Evolutionary conservation across 1,140 invertebrate species (phyloP).

Genomic region (Wiebesia pumilae): DNA sequence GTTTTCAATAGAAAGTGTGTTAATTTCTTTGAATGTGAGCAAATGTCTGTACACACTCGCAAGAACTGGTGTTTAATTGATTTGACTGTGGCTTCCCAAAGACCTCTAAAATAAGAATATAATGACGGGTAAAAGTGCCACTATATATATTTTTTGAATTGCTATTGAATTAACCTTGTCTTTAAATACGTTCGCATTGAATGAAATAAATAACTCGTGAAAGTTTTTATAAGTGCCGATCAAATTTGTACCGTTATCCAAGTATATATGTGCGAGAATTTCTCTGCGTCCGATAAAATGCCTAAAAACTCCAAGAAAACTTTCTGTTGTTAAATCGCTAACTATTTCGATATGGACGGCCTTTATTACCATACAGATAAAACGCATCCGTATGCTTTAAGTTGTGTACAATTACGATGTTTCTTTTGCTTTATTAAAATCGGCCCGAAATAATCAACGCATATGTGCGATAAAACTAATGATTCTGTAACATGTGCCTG

Average conservation of each 20-base stretch:
- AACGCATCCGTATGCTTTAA: slow-evolving; percentile 58
- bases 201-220: slow-evolving; percentile 2
- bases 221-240: slow-evolving; percentile 46
- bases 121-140: slow-evolving; percentile 40
- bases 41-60: slow-evolving; percentile 50
- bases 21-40: slow-evolving; percentile 56
- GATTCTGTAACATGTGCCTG: slow-evolving; percentile 56
- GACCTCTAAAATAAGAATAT: slow-evolving; percentile 61
- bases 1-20: slow-evolving; percentile 55
- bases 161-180: not conserved
- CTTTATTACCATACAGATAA: slow-evolving; percentile 61
- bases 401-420: slow-evolving; percentile 33
- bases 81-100: slow-evolving; percentile 64
- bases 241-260: too few relatives aligned
- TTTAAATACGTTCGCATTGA: not conserved
- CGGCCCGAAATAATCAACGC: slow-evolving; percentile 70
- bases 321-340: slow-evolving; percentile 63
- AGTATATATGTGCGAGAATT: slow-evolving; percentile 48
- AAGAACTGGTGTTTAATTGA: slow-evolving; percentile 56
- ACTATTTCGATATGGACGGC: slow-evolving; percentile 70
- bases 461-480: slow-evolving; percentile 62
- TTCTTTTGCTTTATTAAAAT: slow-evolving; percentile 56
- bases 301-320: slow-evolving; percentile 65
- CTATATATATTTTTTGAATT: slow-evolving; percentile 13
- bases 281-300: slow-evolving; percentile 65